Conservation (phyloP, 2,888 invertebrate genomes). For the Caenorhabditis sp. region DNA sequence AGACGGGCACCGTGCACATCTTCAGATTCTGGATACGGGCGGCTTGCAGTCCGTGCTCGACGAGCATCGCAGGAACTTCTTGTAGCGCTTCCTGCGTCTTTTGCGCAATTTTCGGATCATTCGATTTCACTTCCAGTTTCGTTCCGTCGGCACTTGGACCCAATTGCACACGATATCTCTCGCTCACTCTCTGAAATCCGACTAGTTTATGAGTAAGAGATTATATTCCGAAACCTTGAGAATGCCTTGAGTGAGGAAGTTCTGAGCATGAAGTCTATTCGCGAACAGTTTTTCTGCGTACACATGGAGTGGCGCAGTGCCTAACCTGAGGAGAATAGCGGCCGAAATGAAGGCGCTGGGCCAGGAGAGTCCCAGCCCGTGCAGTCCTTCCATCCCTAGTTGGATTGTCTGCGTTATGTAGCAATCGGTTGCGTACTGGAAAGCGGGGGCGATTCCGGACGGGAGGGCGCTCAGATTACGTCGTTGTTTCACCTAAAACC, state of each 20-base stretch:
- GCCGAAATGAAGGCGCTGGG: slow-evolving; percentile 68
- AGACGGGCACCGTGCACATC: slow-evolving; percentile 74
- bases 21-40: slow-evolving; percentile 75
- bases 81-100: slow-evolving; percentile 48
- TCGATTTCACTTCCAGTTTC: slow-evolving; percentile 62
- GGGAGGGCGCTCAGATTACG: slow-evolving; percentile 58
- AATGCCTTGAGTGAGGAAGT: slow-evolving; percentile 68
- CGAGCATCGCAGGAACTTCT: slow-evolving; percentile 61
- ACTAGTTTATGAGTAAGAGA: too few relatives aligned
- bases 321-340: slow-evolving; percentile 66
- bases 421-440: slow-evolving; percentile 73
- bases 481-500: neutral
- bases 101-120: slow-evolving; percentile 38
- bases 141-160: slow-evolving; percentile 61
- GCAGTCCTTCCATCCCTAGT: slow-evolving; percentile 72
- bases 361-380: slow-evolving; percentile 70
- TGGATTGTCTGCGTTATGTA: slow-evolving; percentile 73
- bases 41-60: slow-evolving; percentile 68
- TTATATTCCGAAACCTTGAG: slow-evolving; percentile 67
- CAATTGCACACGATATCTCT: slow-evolving; percentile 67
- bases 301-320: slow-evolving; percentile 72
- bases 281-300: slow-evolving; percentile 75
- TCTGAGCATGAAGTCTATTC: slow-evolving; percentile 71
- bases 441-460: slow-evolving; percentile 58
- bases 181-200: slow-evolving; percentile 67